A percentile compares a stretch with the other conserved stretches of the same genome.
Conservation (phyloP, 2,797 vertebrate species). For the Arremon brunneinucha region DNA sequence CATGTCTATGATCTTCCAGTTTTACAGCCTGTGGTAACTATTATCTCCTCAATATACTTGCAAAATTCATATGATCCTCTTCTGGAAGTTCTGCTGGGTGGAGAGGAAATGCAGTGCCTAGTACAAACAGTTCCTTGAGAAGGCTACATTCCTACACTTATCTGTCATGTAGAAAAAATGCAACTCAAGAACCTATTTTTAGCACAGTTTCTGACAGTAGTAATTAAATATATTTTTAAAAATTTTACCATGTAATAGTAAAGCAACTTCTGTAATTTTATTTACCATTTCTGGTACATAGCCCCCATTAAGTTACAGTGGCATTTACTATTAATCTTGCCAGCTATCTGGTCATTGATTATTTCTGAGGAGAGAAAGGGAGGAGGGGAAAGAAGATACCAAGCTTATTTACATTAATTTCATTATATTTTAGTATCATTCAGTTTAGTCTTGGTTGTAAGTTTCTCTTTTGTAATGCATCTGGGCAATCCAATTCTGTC, state of each 20-base stretch:
- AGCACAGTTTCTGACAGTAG: background rate
- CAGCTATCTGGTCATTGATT: background rate
- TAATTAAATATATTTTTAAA: background rate
- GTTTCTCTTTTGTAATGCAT: background rate
- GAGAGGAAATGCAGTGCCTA: slow-evolving; percentile 17
- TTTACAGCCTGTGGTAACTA: slow-evolving; percentile 7
- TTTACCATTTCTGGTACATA: background rate
- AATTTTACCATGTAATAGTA: background rate
- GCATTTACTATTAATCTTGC: background rate
- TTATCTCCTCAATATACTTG: background rate
- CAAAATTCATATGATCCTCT: background rate
- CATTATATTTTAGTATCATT: background rate
- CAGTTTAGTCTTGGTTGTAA: background rate
- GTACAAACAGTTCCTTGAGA: slow-evolving; percentile 51
- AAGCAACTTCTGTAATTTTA: background rate
- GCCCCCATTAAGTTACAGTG: background rate
- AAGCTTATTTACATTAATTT: background rate
- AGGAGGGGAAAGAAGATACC: background rate
- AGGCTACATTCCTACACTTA: slow-evolving; percentile 7
- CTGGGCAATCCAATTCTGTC: background rate
- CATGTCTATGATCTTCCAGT: background rate
- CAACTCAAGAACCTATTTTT: slow-evolving; percentile 11
- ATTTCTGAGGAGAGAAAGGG: background rate
- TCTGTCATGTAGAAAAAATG: slow-evolving; percentile 49
- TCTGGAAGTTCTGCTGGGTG: slow-evolving; percentile 28